Evolutionary conservation across 2,888 invertebrate genomes (phyloP), one percentile per base, ranked within the genome.

Genomic region (Eurois occulta): DNA sequence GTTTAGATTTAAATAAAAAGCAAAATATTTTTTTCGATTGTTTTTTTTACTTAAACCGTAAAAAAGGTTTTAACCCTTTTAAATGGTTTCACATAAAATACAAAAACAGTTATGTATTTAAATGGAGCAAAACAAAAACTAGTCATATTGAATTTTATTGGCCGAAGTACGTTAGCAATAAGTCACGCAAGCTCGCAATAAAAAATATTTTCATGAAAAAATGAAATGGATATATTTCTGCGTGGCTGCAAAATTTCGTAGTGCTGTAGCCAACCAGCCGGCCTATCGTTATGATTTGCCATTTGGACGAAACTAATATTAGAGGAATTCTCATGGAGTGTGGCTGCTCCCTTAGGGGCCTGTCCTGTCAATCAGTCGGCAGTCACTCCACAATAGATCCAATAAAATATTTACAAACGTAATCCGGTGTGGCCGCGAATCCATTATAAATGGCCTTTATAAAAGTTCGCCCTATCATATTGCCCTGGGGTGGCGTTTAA

Each of bases 371-470:
- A 95, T 96, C 96, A 96, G 91, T 91, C 89, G 85, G 90, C 91
- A 91, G 89, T 91, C 88, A 90, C 91, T 92, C 91, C 91, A 93
- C 94, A 93, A 94, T 94, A 91, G 92, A 92, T 90, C 91, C 86
- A 93, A 96, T 96, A 95, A 96, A 96, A 95, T 96, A 96, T 96
- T 96, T 94, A 96, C 95, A 94, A 94, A 93, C 92, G 92, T 94
- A 95, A 95, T 96, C 94, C 95, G 91, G 91, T 92, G 93, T 93
- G 94, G 93, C 93, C 94, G 91, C 94, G 91, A 93, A 94, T 94
- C 94, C 94, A 96, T 96, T 96, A 96, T 93, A 91, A 91, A 91
- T 92, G 91, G 89, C 91, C 91, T 93, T 94, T 94, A 91, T 91
- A 93, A 93, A 93, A 91, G 92, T 91, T 86, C 87, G 87, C 90